These are phyloP conservation scores for Cacoxenus indagator DNA, from an alignment of 2,888 invertebrate genomes.

Conservation along the genomic window DNA sequence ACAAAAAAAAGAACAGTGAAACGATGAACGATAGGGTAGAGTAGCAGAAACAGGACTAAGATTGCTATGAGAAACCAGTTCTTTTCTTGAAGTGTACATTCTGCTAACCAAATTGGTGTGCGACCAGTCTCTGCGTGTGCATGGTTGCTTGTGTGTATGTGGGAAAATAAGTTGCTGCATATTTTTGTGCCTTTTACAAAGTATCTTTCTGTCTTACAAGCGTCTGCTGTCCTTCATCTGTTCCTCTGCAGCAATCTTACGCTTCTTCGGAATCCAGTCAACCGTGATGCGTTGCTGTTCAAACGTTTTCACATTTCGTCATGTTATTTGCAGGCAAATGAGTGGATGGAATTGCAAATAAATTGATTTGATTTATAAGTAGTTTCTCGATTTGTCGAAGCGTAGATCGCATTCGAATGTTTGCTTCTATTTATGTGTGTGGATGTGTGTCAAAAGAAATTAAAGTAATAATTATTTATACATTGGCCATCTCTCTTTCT, in stretches of 20 bases:
- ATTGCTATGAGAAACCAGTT: not conserved
- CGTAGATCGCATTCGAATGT: not conserved
- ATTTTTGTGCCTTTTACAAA: conserved; percentile 43
- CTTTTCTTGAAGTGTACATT: not conserved
- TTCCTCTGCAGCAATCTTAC: not conserved
- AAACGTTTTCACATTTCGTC: not conserved
- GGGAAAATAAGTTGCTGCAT: conserved; percentile 58
- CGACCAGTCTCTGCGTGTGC: conserved; percentile 15
- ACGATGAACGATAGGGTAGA: too few species aligned
- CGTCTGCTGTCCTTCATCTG: not conserved
- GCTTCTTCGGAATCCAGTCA: not conserved
- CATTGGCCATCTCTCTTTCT: not conserved
- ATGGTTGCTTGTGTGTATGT: not conserved
- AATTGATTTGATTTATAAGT: conserved; percentile 58
- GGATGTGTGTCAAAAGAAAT: conserved; percentile 49
- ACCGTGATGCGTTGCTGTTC: not conserved
- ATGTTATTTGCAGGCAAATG: conserved; percentile 32
- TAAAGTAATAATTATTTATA: conserved; percentile 39
- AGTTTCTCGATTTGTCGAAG: conserved; percentile 42
- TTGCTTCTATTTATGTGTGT: conserved; percentile 29
- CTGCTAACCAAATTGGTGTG: not conserved
- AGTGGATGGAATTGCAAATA: conserved; percentile 51
- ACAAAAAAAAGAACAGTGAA: too few species aligned
- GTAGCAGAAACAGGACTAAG: too few species aligned
- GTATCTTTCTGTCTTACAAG: not conserved